Base-by-base conservation (phyloP, 2,113 vertebrate genomes). In the Xenotilapia leptura region DNA sequence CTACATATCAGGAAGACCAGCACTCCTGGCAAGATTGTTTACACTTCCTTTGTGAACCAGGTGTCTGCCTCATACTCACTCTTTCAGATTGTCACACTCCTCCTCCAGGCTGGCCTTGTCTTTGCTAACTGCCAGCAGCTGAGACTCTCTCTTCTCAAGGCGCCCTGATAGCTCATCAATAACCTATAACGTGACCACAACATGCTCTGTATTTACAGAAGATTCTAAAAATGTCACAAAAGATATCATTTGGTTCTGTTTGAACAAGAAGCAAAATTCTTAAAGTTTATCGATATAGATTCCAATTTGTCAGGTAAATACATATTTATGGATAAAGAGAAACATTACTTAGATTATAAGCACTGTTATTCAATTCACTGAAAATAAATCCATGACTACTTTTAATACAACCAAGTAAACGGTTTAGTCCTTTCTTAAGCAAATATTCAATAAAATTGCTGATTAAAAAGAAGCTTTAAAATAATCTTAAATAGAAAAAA, bases 21-120 rank as follows among this genome's bases (percentile, higher is more conserved):
- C 26, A 77, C 38, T 47, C 13, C 80, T 80, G 40, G 47, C 11
- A 84, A 42, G 11, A 26, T 12, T 8, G 58, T 45, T 83, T 56
- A 58, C 33, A 58, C 36, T 12, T 4, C 4, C 28, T 42, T 8
- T 42, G 58, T 73, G 38, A 81, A 36, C 6, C 10, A 33, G 33
- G 12, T 45, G 13, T n/a, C 33, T 56, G 47, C 4, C 5, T 21
- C 70, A 26, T 79, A 98, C 98, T 98, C 94, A 99, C 99, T 99
- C 99, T 97, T 97, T 98, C 4, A 99, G 96, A 92, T 99, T 99
- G 96, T 99, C 99, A 90, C 96, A 98, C 75, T 98, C 96, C 94
- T 99, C 99, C 89, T 99, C 98, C 88, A 99, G 94, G 56, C 89
- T 92, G 7, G 98, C 98, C 83, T 99, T 99, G 93, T 99, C 99